These are phyloP conservation scores for Lissocephala sabroskyi DNA, from an alignment of 2,888 invertebrate genomes.

Conservation along the genomic window DNA sequence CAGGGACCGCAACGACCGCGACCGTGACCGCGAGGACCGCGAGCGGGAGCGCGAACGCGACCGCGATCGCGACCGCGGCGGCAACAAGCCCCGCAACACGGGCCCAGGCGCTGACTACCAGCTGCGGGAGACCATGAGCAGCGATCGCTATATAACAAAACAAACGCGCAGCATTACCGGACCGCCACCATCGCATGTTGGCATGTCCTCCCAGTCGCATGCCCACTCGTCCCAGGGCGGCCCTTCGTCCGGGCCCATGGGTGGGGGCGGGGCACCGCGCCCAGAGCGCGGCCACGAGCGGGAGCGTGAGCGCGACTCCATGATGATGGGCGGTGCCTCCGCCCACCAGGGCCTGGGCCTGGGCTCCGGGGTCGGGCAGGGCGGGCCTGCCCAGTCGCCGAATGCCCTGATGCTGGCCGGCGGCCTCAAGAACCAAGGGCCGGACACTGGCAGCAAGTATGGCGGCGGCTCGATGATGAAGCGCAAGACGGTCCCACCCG, in stretches of 20 bases:
- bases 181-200: conserved; percentile 58
- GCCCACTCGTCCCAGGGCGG: conserved; percentile 11
- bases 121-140: conserved; percentile 59
- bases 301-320: conserved; percentile 37
- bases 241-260: background rate
- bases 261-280: conserved; percentile 1
- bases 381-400: conserved; percentile 31
- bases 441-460: conserved; percentile 55
- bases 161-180: conserved; percentile 65
- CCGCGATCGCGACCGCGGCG: conserved; percentile 45
- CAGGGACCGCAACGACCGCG: conserved; percentile 49
- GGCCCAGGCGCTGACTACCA: conserved; percentile 40
- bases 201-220: conserved; percentile 53
- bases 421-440: conserved; percentile 28
- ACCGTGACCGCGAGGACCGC: conserved; percentile 31
- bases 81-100: conserved; percentile 42
- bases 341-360: conserved; percentile 25
- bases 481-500: conserved; percentile 76
- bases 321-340: conserved; percentile 41
- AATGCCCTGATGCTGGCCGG: conserved; percentile 45
- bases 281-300: conserved; percentile 5
- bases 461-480: conserved; percentile 79
- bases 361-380: conserved; percentile 31
- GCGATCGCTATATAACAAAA: conserved; percentile 67
- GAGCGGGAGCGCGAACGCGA: conserved; percentile 37